Base-by-base conservation (phyloP, 2,113 vertebrate species). In the Heterochromis multidens region DNA sequence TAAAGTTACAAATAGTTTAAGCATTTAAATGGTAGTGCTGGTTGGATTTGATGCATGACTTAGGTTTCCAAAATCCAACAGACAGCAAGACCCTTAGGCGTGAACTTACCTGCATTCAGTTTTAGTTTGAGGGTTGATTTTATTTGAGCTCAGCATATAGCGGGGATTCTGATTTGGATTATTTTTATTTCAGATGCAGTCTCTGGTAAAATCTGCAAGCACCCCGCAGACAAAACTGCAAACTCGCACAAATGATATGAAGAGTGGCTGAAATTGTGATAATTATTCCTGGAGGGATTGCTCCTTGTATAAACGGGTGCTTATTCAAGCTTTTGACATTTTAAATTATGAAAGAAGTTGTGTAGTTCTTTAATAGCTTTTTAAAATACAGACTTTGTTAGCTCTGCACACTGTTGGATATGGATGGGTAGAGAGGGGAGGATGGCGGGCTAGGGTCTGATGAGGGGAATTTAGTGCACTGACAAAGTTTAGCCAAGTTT, bases 401-500 rank as follows among this genome's bases (percentile, higher is more conserved):
- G 70, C 35, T 84, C 57, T 81, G 57, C 43, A 40, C 54, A 29
- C 81, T 56, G 72, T 85, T 59, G 70, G 54, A 40, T 81, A 33
- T 62, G 59, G 63, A 72, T 82, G 52, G 33, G 13, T 62, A 56
- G n/a, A 76, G 40, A 19, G 29, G 25, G 57, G 54, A 37, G 65
- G 70, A 74, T 25, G 31, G 54, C 1, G 14, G 62, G 57, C 60
- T n/a, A 46, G 31, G 25, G 63, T 35, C 59, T 21, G 31, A 79
- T 59, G 29, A 77, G 63, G 59, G 65, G 80, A 84, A 79, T 92
- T 82, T 65, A 14, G 40, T 78, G 54, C 31, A 35, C 84, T 74
- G 35, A 80, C 63, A 78, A 79, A 86, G 79, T 78, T 88, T 10
- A 92, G 78, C 54, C 46, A 31, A 89, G 82, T 86, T 90, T 76